Evolutionary conservation across 2,888 invertebrate species (phyloP).

Genomic region (Hedychridium roseum): DNA sequence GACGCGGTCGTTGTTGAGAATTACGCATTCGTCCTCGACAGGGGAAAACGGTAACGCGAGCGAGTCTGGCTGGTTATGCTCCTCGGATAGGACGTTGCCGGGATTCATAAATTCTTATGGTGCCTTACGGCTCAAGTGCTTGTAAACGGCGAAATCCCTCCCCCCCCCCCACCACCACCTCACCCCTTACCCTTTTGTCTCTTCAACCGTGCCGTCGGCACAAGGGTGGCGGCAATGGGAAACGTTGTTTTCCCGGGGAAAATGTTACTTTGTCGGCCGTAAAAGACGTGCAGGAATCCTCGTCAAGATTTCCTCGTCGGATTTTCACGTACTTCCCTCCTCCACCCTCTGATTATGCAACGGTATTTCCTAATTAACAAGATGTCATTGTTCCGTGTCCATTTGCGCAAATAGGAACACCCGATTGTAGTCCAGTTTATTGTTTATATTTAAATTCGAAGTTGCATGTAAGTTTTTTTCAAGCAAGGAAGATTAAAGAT

Average conservation of each 20-base stretch:
- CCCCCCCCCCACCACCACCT: conserved; percentile 8
- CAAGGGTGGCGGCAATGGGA: conserved; percentile 33
- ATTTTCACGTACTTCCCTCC: conserved; percentile 8
- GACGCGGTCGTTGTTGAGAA: conserved; percentile 17
- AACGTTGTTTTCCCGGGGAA: conserved; percentile 36
- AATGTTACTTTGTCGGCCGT: conserved; percentile 34
- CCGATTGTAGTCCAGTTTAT: too few species aligned
- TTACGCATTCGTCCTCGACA: conserved; percentile 23
- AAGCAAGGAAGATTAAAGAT: too few species aligned
- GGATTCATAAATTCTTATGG: conserved; percentile 38
- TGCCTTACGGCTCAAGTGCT: conserved; percentile 33
- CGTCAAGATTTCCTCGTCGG: conserved; percentile 14
- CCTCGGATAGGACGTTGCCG: conserved; percentile 14
- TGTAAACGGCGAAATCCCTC: conserved; percentile 29
- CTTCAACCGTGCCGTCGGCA: too few species aligned
- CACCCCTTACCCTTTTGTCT: background rate
- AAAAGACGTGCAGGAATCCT: conserved; percentile 16
- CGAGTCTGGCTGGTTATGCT: conserved; percentile 16
- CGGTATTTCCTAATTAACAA: too few species aligned
- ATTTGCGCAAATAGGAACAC: too few species aligned
- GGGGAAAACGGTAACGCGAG: conserved; percentile 19
- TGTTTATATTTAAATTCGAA: too few species aligned
- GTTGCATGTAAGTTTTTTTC: too few species aligned
- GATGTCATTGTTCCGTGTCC: too few species aligned
- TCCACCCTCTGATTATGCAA: background rate